These are phyloP conservation scores for Tamandua tetradactyla DNA, from an alignment of 2,797 vertebrate genomes.

Conservation along the genomic window DNA sequence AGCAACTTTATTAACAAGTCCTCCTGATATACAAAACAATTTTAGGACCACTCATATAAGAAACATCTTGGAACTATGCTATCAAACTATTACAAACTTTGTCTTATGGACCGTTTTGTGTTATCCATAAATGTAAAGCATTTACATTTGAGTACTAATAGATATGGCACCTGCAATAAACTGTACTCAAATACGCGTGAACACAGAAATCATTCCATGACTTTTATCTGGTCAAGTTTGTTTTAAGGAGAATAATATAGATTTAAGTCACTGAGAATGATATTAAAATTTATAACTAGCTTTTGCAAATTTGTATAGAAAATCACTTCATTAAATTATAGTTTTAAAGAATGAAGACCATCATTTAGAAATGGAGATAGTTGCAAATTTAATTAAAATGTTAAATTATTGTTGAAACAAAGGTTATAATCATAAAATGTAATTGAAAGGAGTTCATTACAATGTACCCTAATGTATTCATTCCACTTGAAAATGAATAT, in stretches of 20 bases:
- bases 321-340: constrained; percentile 80
- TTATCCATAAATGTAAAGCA: not conserved
- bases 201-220: constrained; percentile 44
- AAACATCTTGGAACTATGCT: not conserved
- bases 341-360: constrained; percentile 75
- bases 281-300: constrained; percentile 73
- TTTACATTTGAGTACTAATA: not conserved
- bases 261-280: constrained; percentile 59
- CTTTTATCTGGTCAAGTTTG: constrained; percentile 41
- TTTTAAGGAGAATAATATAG: constrained; percentile 63
- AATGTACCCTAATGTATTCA: constrained; percentile 76
- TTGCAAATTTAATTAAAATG: constrained; percentile 84
- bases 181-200: not conserved
- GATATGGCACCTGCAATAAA: not conserved
- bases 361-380: constrained; percentile 80
- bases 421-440: constrained; percentile 83
- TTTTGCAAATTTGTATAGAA: constrained; percentile 78
- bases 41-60: too few species aligned
- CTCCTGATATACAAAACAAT: too few species aligned
- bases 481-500: constrained; percentile 78
- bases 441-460: constrained; percentile 82
- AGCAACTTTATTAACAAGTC: too few species aligned
- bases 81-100: not conserved
- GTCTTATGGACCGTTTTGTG: not conserved
- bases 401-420: constrained; percentile 85